Conservation (phyloP, 2,113 vertebrate genomes). For the Pseudorectes ferrugineus region DNA sequence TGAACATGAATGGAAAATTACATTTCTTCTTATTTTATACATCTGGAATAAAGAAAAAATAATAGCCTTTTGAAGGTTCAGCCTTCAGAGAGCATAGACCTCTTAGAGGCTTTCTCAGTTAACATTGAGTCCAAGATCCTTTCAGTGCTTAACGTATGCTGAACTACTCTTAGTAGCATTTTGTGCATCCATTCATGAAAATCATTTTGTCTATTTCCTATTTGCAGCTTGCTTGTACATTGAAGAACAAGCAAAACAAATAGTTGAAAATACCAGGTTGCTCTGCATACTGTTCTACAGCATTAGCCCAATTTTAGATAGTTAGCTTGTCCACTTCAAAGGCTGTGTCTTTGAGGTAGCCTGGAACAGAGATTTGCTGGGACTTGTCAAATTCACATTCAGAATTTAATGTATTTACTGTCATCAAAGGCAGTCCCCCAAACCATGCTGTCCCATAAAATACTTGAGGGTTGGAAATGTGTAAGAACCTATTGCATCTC, state of each 20-base stretch:
- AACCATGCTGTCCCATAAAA: neutral
- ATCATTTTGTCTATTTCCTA: neutral
- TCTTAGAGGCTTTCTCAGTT: neutral
- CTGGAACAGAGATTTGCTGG: neutral
- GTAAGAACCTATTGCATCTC: neutral
- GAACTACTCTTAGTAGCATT: neutral
- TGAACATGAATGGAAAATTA: neutral
- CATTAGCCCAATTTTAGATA: neutral
- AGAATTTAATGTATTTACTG: neutral
- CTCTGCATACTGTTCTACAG: neutral
- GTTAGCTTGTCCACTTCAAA: neutral
- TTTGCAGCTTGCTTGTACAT: neutral
- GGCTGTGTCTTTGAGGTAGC: neutral
- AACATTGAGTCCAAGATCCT: neutral
- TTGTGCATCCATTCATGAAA: neutral
- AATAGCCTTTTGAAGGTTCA: neutral
- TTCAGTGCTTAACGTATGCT: neutral
- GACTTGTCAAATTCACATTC: neutral
- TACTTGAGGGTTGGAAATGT: neutral
- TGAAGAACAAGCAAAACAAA: neutral
- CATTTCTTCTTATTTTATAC: neutral
- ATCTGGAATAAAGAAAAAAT: neutral
- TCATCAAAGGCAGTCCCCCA: neutral
- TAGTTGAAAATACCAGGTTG: neutral
- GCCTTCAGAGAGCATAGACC: neutral